Conservation (phyloP, 2,113 vertebrate species). For the Ornithorhynchus anatinus region DNA sequence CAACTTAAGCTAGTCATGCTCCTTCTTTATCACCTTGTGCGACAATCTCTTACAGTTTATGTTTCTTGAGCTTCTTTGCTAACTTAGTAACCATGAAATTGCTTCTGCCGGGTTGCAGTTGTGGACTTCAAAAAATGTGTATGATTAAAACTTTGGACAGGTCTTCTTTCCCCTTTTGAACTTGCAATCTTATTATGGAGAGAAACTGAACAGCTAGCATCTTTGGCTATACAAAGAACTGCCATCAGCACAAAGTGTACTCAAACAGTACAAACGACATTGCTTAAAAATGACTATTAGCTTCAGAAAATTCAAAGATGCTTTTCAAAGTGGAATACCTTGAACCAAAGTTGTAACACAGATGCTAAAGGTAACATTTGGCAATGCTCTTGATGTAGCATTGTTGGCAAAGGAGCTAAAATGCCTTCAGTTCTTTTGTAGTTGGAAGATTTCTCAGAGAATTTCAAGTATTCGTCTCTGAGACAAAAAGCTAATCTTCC, state of each 20-base stretch:
- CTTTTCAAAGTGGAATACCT: conserved; percentile 14
- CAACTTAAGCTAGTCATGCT: neutral
- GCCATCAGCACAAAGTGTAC: neutral
- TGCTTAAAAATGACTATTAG: conserved; percentile 1
- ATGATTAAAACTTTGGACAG: neutral
- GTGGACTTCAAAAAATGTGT: neutral
- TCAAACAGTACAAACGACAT: conserved; percentile 12
- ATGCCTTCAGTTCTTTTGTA: conserved; percentile 42
- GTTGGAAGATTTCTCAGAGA: conserved; percentile 56
- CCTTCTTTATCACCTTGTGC: neutral
- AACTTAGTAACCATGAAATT: neutral
- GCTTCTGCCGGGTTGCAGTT: neutral
- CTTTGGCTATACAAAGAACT: neutral
- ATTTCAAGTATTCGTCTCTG: conserved; percentile 58
- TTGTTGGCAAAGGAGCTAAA: conserved; percentile 39
- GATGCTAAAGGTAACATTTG: conserved; percentile 31
- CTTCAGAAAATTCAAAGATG: conserved; percentile 16
- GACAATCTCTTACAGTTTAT: neutral
- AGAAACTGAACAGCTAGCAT: neutral
- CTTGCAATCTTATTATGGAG: neutral
- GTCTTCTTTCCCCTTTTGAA: neutral
- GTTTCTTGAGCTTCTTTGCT: neutral
- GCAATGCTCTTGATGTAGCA: conserved; percentile 18
- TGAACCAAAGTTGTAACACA: conserved; percentile 33
- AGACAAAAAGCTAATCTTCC: conserved; percentile 58